Conservation (phyloP, 2,113 vertebrate species). For the Salvelinus sp. region DNA sequence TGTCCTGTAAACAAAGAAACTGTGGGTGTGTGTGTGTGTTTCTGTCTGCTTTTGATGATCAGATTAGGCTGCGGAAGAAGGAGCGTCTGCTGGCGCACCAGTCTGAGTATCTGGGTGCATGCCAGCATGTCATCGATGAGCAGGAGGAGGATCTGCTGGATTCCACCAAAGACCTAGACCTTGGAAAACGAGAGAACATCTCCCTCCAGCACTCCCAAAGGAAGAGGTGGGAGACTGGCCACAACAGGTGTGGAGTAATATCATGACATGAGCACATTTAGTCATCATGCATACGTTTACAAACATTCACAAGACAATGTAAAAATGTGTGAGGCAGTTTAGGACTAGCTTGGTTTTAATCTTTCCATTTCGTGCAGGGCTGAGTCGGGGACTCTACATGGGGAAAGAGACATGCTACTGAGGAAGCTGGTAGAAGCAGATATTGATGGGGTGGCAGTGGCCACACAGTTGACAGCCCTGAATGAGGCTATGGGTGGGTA, state of each 20-base stretch:
- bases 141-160: slow-evolving; percentile 75
- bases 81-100: slow-evolving; percentile 44
- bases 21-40: too few relatives aligned
- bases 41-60: slow-evolving; percentile 4
- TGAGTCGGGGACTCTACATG: slow-evolving; percentile 72
- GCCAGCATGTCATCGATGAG: slow-evolving; percentile 74
- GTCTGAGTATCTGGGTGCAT: slow-evolving; percentile 68
- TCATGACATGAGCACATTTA: neutral
- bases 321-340: too few relatives aligned
- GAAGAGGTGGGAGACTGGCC: slow-evolving; percentile 78
- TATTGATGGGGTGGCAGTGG: slow-evolving; percentile 84
- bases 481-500: slow-evolving; percentile 74
- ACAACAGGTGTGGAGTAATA: slow-evolving; percentile 42
- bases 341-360: too few relatives aligned
- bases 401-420: slow-evolving; percentile 80
- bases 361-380: slow-evolving; percentile 55
- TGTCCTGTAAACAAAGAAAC: neutral
- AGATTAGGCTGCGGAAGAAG: slow-evolving; percentile 76
- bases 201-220: slow-evolving; percentile 65
- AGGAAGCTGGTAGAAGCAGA: slow-evolving; percentile 85
- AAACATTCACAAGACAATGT: too few relatives aligned
- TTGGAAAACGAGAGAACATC: slow-evolving; percentile 77
- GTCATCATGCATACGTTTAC: neutral
- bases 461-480: slow-evolving; percentile 82
- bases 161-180: slow-evolving; percentile 76